phyloP scores from a whole-genome alignment of 2,113 vertebrate species.

The Melanerpes aurifrons region DNA sequence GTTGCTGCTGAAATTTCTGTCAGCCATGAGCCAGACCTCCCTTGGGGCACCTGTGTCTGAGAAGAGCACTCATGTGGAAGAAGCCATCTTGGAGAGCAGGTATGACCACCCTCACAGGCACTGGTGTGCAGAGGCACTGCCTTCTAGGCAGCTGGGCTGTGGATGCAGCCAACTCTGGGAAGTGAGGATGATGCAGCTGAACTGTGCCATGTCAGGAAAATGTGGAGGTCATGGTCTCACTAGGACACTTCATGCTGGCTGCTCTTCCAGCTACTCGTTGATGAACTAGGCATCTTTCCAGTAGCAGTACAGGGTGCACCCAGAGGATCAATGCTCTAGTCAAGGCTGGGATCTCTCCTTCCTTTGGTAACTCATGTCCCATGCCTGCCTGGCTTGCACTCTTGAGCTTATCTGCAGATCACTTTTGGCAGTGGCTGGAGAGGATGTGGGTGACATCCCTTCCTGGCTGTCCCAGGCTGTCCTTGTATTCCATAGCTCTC shows the following conservation, averaged over 20 bases:
- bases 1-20: slow-evolving; percentile 89
- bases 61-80: slow-evolving; percentile 85
- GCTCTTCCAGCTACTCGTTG: not conserved
- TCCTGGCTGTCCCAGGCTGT: not conserved
- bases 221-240: fast-evolving
- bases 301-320: not conserved
- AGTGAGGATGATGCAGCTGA: not conserved
- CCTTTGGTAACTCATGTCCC: not conserved
- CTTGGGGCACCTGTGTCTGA: slow-evolving; percentile 74
- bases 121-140: fast-evolving
- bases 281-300: not conserved
- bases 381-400: not conserved
- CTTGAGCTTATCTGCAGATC: fast-evolving
- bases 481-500: not conserved
- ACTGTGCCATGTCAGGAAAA: not conserved
- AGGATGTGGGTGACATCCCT: fast-evolving
- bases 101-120: not conserved
- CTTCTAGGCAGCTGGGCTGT: fast-evolving
- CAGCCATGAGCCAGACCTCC: slow-evolving; percentile 89
- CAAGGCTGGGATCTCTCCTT: not conserved
- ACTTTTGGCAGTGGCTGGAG: not conserved
- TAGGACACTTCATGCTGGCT: fast-evolving
- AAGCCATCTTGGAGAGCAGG: slow-evolving; percentile 93
- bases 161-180: not conserved
- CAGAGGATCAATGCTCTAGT: not conserved